Conservation (phyloP, 2,797 vertebrate genomes). For the Naso thynnoides region DNA sequence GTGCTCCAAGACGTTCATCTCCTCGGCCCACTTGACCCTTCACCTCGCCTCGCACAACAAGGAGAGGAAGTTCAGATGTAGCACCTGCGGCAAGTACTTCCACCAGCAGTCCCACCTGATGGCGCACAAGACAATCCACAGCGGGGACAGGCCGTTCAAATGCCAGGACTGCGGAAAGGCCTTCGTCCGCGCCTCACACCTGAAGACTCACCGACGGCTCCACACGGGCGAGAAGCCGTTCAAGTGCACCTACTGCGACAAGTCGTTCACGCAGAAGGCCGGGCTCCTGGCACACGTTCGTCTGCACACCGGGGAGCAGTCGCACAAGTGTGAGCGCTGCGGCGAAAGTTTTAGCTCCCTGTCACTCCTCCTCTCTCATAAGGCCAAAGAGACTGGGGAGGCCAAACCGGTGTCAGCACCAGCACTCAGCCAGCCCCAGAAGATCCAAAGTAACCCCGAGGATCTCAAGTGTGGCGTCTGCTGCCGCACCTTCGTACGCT, state of each 20-base stretch:
- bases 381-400: slow-evolving; percentile 69
- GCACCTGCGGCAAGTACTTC: slow-evolving; percentile 83
- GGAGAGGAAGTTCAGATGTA: slow-evolving; percentile 82
- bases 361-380: slow-evolving; percentile 79
- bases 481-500: slow-evolving; percentile 74
- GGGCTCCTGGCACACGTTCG: slow-evolving; percentile 84
- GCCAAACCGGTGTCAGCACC: slow-evolving; percentile 3
- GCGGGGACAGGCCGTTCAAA: slow-evolving; percentile 84
- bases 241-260: slow-evolving; percentile 81
- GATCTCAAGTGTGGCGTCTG: slow-evolving; percentile 77
- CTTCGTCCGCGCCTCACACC: slow-evolving; percentile 84
- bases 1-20: slow-evolving; percentile 85
- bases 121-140: slow-evolving; percentile 84
- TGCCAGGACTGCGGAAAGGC: slow-evolving; percentile 84
- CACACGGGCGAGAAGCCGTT: slow-evolving; percentile 88
- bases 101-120: slow-evolving; percentile 84
- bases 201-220: slow-evolving; percentile 85
- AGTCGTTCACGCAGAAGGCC: slow-evolving; percentile 86
- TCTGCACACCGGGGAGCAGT: slow-evolving; percentile 79
- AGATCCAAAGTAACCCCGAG: slow-evolving; percentile 25
- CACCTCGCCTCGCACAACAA: slow-evolving; percentile 82
- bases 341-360: slow-evolving; percentile 76
- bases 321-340: slow-evolving; percentile 78
- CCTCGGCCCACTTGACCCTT: slow-evolving; percentile 80
- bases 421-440: slow-evolving; percentile 45